Evolutionary conservation across 2,888 invertebrate species (phyloP).

Genomic region (Drosophila fulvimacula): DNA sequence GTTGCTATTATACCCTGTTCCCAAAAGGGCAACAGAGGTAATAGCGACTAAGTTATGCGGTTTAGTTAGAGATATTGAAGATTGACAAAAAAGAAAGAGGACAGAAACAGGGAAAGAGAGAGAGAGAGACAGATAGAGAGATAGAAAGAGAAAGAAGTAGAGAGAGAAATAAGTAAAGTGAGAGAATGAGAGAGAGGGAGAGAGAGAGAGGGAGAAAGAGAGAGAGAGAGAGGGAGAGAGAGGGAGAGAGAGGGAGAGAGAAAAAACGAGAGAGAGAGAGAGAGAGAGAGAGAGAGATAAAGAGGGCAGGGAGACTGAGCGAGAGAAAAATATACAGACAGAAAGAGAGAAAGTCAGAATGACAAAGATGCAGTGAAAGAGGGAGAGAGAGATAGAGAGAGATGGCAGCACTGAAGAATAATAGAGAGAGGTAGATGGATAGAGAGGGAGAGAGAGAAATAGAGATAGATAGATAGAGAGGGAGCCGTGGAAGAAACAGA

Average conservation of each 20-base stretch:
- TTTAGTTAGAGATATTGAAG: neutral
- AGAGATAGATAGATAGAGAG: neutral
- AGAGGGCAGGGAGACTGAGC: neutral
- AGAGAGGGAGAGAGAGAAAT: neutral
- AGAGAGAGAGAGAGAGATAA: neutral
- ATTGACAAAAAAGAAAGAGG: neutral
- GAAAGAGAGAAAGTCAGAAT: neutral
- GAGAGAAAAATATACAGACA: neutral
- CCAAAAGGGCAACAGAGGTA: neutral
- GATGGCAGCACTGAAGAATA: neutral
- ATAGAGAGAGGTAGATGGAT: neutral
- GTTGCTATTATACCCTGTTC: constrained; percentile 29
- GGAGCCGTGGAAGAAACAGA: neutral
- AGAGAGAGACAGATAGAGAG: neutral
- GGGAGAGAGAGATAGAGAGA: neutral
- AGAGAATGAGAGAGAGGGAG: neutral
- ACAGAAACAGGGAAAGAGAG: too few species aligned
- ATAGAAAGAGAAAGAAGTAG: neutral
- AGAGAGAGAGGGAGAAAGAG: neutral
- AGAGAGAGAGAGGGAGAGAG: neutral
- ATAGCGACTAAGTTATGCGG: neutral
- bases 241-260: neutral
- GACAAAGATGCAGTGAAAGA: too few species aligned
- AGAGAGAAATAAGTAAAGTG: too few species aligned
- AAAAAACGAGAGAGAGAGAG: neutral